Evolutionary conservation across 2,888 invertebrate genomes (phyloP).

Genomic region (Lithophane socia): DNA sequence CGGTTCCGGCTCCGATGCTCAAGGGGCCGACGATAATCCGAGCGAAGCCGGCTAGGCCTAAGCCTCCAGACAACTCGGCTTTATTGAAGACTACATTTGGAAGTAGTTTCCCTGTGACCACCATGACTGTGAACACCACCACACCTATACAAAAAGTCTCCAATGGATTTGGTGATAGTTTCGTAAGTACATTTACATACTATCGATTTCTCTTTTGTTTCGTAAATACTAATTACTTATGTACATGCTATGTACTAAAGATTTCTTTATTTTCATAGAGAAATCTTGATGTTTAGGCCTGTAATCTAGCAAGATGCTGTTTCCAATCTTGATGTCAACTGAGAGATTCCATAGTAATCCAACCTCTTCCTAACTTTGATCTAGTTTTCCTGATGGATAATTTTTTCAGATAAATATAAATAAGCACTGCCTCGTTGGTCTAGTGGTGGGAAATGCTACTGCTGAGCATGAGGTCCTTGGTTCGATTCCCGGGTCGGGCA

Average conservation of each 20-base stretch:
- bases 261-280: not conserved
- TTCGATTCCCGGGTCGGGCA: too few relatives aligned
- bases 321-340: not conserved
- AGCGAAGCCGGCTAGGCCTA: constrained; percentile 91
- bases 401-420: not conserved
- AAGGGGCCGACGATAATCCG: constrained; percentile 94
- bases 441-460: too few relatives aligned
- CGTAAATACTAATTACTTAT: constrained; percentile 27
- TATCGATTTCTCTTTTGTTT: constrained; percentile 43
- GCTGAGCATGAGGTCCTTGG: too few relatives aligned
- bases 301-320: not conserved
- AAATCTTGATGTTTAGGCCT: not conserved
- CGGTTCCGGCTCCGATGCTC: constrained; percentile 79
- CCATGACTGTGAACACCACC: constrained; percentile 86
- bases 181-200: constrained; percentile 78
- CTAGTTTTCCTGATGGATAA: not conserved
- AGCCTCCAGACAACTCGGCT: constrained; percentile 88
- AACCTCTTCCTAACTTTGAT: not conserved
- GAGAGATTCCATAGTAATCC: not conserved
- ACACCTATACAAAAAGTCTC: constrained; percentile 85
- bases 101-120: constrained; percentile 75
- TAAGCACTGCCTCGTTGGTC: constrained; percentile 1
- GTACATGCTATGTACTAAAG: not conserved
- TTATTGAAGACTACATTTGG: constrained; percentile 84
- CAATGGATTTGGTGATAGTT: constrained; percentile 81